Percentiles rank a stretch among this genome's conserved stretches.
phyloP scores from a whole-genome alignment of 1,140 invertebrate species.

The Zaprionus nigranus region DNA sequence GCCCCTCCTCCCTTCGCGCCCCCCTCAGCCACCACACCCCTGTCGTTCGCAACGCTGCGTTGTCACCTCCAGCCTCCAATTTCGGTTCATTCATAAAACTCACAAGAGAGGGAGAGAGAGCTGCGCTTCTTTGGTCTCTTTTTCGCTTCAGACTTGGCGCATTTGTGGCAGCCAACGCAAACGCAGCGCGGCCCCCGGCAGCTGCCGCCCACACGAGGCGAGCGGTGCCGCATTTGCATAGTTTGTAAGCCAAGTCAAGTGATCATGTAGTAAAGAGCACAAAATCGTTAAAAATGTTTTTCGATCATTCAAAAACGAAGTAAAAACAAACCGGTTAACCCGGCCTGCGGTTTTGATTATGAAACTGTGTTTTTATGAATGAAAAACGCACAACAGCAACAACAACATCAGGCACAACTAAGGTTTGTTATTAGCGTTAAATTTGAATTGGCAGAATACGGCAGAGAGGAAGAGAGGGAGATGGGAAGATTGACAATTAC shows the following conservation, averaged over 20 bases:
- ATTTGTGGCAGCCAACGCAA: not conserved
- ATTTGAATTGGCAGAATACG: conserved; percentile 55
- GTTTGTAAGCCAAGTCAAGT: conserved; percentile 72
- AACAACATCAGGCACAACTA: conserved; percentile 2
- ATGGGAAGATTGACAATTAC: conserved; percentile 51
- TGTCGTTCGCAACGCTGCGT: conserved; percentile 9
- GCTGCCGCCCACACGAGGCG: conserved; percentile 62
- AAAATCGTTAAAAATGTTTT: conserved; percentile 75
- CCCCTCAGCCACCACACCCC: conserved; percentile 20
- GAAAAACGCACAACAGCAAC: conserved; percentile 43
- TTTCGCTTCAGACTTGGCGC: not conserved
- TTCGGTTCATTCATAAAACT: conserved; percentile 77
- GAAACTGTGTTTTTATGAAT: conserved; percentile 74
- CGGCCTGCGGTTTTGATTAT: conserved; percentile 53
- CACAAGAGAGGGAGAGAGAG: conserved; percentile 29
- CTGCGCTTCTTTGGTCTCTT: not conserved
- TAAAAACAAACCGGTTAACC: conserved; percentile 62
- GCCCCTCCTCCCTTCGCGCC: no score
- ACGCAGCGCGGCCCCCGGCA: conserved; percentile 25
- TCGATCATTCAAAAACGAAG: conserved; percentile 71
- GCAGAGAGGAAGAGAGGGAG: conserved; percentile 13
- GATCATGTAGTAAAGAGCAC: conserved; percentile 70
- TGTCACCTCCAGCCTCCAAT: conserved; percentile 48
- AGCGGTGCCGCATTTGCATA: conserved; percentile 71
- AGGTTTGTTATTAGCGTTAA: conserved; percentile 46